Percentiles rank a stretch among this genome's conserved stretches.
Conservation (phyloP, 2,113 vertebrate genomes). For the Tetraodon nigroviridis region DNA sequence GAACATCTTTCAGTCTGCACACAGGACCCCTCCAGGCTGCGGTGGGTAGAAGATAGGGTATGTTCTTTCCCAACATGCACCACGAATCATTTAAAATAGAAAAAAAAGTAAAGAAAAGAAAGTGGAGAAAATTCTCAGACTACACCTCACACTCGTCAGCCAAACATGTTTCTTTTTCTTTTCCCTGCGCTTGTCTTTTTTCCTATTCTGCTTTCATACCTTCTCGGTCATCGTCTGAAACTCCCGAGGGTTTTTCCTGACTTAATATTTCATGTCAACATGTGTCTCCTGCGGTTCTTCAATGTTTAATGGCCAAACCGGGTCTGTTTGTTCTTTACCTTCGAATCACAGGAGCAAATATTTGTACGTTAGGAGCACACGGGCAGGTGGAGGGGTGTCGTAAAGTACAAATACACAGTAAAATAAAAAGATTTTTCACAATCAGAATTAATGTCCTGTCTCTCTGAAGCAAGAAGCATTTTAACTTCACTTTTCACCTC, state of each 20-base stretch:
- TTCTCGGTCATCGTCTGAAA: slow-evolving; percentile 34
- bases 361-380: no score
- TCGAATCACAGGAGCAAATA: no score
- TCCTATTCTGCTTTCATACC: slow-evolving; percentile 33
- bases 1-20: slow-evolving; percentile 24
- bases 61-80: no score
- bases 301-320: slow-evolving; percentile 7
- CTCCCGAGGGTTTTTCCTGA: slow-evolving; percentile 46
- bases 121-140: no score
- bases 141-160: no score
- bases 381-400: no score
- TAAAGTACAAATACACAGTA: no score
- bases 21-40: slow-evolving; percentile 9
- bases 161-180: slow-evolving; percentile 7
- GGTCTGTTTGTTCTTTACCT: no score
- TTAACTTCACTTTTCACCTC: neutral
- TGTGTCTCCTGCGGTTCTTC: slow-evolving; percentile 42
- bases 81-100: no score
- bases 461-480: neutral
- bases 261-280: slow-evolving; percentile 57
- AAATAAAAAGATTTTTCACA: no score
- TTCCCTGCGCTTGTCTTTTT: slow-evolving; percentile 24
- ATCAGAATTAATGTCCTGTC: no score
- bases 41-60: neutral
- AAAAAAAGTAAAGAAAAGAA: no score